Evolutionary conservation across 2,797 vertebrate genomes (phyloP).

Genomic region (Tympanoctomys barrerae): DNA sequence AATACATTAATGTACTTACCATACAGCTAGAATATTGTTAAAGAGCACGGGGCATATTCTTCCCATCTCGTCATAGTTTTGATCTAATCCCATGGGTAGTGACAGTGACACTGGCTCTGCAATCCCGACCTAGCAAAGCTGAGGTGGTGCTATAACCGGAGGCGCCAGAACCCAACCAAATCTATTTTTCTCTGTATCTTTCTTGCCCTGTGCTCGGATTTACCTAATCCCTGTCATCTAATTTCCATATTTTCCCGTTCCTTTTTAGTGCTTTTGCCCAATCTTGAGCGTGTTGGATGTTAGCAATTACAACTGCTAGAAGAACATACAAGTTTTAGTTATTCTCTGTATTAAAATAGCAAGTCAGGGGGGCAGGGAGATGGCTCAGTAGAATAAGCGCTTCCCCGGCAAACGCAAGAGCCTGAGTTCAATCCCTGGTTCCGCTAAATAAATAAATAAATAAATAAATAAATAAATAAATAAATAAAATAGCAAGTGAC

Average conservation of each 20-base stretch:
- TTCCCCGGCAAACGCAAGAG: too few relatives aligned
- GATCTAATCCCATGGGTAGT: neutral
- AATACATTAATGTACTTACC: neutral
- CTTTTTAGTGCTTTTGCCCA: slow-evolving; percentile 85
- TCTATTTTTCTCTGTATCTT: slow-evolving; percentile 86
- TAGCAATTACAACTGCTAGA: neutral
- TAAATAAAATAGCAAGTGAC: neutral
- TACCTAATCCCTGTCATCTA: slow-evolving; percentile 75
- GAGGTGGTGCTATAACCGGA: slow-evolving; percentile 54
- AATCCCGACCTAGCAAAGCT: slow-evolving; percentile 10
- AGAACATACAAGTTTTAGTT: neutral
- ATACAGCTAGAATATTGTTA: neutral
- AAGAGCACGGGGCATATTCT: neutral
- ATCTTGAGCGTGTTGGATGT: neutral
- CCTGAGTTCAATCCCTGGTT: too few relatives aligned
- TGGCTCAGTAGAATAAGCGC: too few relatives aligned
- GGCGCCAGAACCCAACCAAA: slow-evolving; percentile 82
- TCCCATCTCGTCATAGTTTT: slow-evolving; percentile 1
- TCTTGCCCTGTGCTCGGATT: slow-evolving; percentile 79
- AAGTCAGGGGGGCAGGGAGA: neutral
- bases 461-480: too few relatives aligned
- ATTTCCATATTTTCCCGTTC: slow-evolving; percentile 89
- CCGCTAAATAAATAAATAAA: too few relatives aligned
- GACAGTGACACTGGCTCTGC: neutral
- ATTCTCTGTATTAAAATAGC: neutral